Conservation (phyloP, 1,140 invertebrate genomes). For the Caenorhabditis remanei region DNA sequence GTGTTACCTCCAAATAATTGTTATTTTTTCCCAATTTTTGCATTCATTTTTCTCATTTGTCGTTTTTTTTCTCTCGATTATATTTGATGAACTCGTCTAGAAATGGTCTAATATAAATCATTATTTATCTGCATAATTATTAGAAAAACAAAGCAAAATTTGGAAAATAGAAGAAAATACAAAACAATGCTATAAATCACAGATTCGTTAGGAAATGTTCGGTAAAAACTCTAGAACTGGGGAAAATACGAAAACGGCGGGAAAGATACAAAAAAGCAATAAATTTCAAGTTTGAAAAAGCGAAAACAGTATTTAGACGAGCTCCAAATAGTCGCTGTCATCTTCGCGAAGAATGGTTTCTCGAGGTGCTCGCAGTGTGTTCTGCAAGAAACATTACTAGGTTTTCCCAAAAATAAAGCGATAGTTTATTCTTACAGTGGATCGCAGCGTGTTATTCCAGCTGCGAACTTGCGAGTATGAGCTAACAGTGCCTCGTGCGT, state of each 20-base stretch:
- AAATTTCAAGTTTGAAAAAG: neutral
- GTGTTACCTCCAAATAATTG: constrained; percentile 46
- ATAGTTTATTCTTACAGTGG: neutral
- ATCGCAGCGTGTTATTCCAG: constrained; percentile 14
- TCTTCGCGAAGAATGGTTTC: neutral
- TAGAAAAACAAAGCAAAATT: too few species aligned
- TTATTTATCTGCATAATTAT: too few species aligned
- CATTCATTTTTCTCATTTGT: too few species aligned
- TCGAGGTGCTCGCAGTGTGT: neutral
- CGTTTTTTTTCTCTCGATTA: too few species aligned
- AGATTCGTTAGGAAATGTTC: too few species aligned
- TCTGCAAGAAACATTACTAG: neutral
- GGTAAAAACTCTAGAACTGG: too few species aligned
- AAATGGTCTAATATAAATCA: too few species aligned
- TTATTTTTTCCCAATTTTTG: too few species aligned
- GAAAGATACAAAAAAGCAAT: neutral
- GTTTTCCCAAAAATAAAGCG: neutral
- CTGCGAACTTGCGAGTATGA: neutral
- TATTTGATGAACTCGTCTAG: too few species aligned
- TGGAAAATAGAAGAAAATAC: too few species aligned
- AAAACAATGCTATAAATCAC: too few species aligned
- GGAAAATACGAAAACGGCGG: too few species aligned
- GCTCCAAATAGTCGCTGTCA: constrained; percentile 29
- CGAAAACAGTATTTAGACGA: neutral
- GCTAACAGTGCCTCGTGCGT: constrained; percentile 32